Evolutionary conservation across 2,888 invertebrate species (phyloP), one percentile per base, ranked within the genome.

Genomic region (Sturmia bella): DNA sequence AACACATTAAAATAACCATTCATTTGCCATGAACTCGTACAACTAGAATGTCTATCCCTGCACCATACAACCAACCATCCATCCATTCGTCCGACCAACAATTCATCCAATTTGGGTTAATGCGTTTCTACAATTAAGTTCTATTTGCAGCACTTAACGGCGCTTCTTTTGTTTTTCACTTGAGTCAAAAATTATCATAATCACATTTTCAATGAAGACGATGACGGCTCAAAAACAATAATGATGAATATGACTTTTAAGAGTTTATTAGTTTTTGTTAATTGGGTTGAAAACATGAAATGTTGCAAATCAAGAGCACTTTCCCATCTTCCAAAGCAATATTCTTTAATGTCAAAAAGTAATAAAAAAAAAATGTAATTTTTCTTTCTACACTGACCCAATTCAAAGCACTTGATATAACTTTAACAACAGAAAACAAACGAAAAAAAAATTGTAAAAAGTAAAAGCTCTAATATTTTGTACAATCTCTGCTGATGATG

Each of bases 111-210:
- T 78, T 82, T 82, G 74, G 78, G 78, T 82, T 82, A 82, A 82
- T 82, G 82, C 48, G 64, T 78, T 74, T 75, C 78, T 59, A 75
- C 82, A 82, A 82, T 82, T 78, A 78, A 82, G 66, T 70, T 64
- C 48, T 41, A 32, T 70, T 74, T 75, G 74, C 39, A 45, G 74
- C 74, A 70, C 73, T 76, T 76, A 66, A 68, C 19, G 68, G 69
- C 56, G 73, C 81, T 63, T 81, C 73, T 43, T 77, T 81, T 63
- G 50, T 73, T 63, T 50, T 4, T 27, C 21, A 43, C 32, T 37
- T 4, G 7, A 56, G 39, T 64, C 54, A 39, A 74, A 74, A 21
- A 54, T 32, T 32, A 74, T 37, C n/a, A 45, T 63, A 63, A 54
- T 63, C 54, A 73, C 17, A 45, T 32, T 52, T 43, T 43, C 7